These are phyloP conservation scores for Sebastiscus tertius DNA, from an alignment of 2,797 vertebrate species.

Conservation along the genomic window DNA sequence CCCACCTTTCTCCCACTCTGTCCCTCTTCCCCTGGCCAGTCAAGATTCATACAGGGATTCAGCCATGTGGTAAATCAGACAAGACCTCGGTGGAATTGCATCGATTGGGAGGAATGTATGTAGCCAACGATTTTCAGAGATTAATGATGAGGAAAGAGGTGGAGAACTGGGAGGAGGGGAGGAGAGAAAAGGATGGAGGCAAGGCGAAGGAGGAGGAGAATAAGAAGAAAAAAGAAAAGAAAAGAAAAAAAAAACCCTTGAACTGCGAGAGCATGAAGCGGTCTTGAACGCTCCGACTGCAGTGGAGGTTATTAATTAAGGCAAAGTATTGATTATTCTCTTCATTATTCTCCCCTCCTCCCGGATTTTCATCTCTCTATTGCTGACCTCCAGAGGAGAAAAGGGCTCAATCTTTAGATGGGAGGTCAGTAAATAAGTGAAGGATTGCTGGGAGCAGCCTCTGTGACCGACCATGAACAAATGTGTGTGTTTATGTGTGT, in stretches of 20 bases:
- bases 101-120: conserved; percentile 81
- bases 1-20: conserved; percentile 41
- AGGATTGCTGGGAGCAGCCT: conserved; percentile 17
- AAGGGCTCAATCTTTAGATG: conserved; percentile 59
- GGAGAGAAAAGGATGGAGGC: conserved; percentile 27
- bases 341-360: conserved; percentile 67
- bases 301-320: conserved; percentile 78
- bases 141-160: conserved; percentile 78
- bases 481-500: conserved; percentile 25
- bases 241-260: conserved; percentile 13
- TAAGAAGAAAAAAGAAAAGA: not conserved
- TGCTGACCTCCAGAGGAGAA: conserved; percentile 55
- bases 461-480: conserved; percentile 13
- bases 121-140: conserved; percentile 82
- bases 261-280: conserved; percentile 52
- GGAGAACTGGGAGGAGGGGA: conserved; percentile 55
- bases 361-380: conserved; percentile 68
- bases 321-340: conserved; percentile 69
- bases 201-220: conserved; percentile 44
- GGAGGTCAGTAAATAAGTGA: conserved; percentile 60
- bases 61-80: conserved; percentile 81
- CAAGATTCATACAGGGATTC: conserved; percentile 75
- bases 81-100: conserved; percentile 80
- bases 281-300: conserved; percentile 56
- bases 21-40: conserved; percentile 59